Evolutionary conservation across 2,888 invertebrate species (phyloP), one percentile per base, ranked within the genome.

Genomic region (Lithosia quadra): DNA sequence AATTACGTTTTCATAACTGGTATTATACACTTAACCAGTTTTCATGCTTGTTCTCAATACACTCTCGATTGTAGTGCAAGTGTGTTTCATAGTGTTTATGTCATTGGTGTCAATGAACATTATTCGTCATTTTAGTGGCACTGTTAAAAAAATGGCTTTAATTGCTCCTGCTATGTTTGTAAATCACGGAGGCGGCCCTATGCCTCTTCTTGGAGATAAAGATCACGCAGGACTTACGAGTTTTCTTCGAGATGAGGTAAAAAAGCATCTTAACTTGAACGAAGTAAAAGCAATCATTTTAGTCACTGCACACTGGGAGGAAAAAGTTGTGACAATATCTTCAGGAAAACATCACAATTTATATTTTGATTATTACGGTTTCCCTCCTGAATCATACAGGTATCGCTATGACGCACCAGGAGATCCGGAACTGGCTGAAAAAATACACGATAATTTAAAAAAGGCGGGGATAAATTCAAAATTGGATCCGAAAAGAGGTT

Each of bases 251-350:
- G 91, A 94, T 56, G 94, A 89, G 58, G 86, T 94, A 0, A 89
- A 91, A 66, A 92, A 93, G 64, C 89, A 94, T 74, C 78, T 94
- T 2, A 86, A 94, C 69, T 83, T 95, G 22, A 88, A 91, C 61
- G 88, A 91, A 59, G 58, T 92, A 10, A 93, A 92, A 82, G 95
- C 92, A 0, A 94, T 95, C 0, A 89, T 95, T 60, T 78, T 95
- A 24, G 93, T 95, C 13, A 95, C 95, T 0, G 95, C 95, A 0
- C 95, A 95, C 71, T 95, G 95, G 95, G 90, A 95, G 69, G 93
- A 93, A 71, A 86, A 78, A 18, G 77, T 85, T 24, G 94, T 95
- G 1, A 90, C 91, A 0, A 94, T 95, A 82, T 95, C 95, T 1
- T 94, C 94, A n/a, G 87, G 86, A 33, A 84, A 91, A 67, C 88